Conservation (phyloP, 1,140 invertebrate species). For the Anastrepha obliqua region DNA sequence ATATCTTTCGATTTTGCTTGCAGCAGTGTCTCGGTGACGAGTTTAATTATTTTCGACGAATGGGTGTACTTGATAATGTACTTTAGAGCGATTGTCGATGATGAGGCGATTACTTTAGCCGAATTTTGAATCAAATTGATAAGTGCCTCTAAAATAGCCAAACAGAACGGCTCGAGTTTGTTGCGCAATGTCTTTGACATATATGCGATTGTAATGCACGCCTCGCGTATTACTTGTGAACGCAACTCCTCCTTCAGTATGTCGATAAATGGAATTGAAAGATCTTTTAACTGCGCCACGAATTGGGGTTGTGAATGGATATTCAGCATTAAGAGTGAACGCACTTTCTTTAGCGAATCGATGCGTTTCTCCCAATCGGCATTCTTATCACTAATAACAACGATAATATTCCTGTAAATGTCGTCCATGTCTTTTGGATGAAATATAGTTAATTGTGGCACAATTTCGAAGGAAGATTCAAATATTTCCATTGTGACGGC, state of each 20-base stretch:
- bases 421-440: conserved; percentile 90
- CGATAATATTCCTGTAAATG: conserved; percentile 84
- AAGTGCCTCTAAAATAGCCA: conserved; percentile 86
- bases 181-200: conserved; percentile 88
- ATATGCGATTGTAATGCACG: conserved; percentile 95
- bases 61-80: conserved; percentile 95
- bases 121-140: conserved; percentile 96
- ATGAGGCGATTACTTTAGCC: conserved; percentile 96
- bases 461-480: conserved; percentile 88
- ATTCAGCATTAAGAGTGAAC: conserved; percentile 87
- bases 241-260: conserved; percentile 91
- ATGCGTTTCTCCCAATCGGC: conserved; percentile 95
- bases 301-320: conserved; percentile 88
- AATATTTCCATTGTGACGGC: conserved; percentile 93
- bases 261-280: conserved; percentile 88
- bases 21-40: conserved; percentile 86
- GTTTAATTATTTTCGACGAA: conserved; percentile 88
- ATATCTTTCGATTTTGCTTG: conserved; percentile 95
- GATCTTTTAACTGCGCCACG: conserved; percentile 81
- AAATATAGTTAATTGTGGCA: conserved; percentile 88
- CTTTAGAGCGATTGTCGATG: conserved; percentile 88
- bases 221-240: conserved; percentile 87
- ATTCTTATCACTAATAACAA: conserved; percentile 85
- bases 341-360: conserved; percentile 90
- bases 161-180: conserved; percentile 90